Conservation (phyloP, 2,797 vertebrate species). For the Coreius guichenoti region DNA sequence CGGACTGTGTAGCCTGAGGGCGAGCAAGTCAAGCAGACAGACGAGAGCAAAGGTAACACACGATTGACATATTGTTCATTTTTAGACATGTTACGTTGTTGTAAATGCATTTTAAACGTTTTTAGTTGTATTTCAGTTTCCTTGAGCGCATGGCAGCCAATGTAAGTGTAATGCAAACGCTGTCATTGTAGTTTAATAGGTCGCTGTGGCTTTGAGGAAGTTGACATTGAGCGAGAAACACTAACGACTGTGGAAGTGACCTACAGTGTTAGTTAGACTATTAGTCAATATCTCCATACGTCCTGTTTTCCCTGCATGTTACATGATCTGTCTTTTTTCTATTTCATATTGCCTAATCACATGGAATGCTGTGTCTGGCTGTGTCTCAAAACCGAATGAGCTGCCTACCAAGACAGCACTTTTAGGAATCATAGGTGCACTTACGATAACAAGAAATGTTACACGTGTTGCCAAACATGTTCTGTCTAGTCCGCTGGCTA, state of each 20-base stretch:
- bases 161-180: neutral
- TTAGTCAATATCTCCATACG: neutral
- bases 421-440: neutral
- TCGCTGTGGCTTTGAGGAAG: slow-evolving; percentile 42
- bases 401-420: neutral
- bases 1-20: neutral
- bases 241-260: slow-evolving; percentile 9
- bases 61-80: neutral
- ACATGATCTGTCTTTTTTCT: neutral
- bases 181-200: slow-evolving; percentile 11
- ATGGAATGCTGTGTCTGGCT: neutral
- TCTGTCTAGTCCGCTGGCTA: neutral
- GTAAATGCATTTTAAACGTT: neutral
- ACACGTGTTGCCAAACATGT: neutral
- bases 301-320: neutral
- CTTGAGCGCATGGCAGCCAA: no score
- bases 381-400: neutral
- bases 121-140: neutral
- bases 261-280: neutral
- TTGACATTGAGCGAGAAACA: slow-evolving; percentile 19
- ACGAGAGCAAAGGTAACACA: slow-evolving; percentile 29
- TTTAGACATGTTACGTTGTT: neutral
- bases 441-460: neutral
- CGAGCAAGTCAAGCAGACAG: neutral
- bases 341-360: neutral